These are phyloP conservation scores for Drosophila algonquin DNA, from an alignment of 2,888 invertebrate species.

Conservation along the genomic window DNA sequence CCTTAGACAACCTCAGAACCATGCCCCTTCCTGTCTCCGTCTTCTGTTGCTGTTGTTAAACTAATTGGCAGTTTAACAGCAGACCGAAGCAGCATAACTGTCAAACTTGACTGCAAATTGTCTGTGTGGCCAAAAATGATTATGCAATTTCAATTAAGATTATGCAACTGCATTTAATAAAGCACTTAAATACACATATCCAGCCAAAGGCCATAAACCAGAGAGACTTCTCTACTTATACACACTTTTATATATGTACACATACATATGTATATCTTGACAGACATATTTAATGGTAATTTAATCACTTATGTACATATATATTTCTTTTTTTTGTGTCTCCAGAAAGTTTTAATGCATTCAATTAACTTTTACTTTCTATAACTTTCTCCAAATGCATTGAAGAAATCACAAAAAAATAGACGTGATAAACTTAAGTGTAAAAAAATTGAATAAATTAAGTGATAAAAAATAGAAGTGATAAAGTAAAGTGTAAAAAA, in stretches of 20 bases:
- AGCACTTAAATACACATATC: not conserved
- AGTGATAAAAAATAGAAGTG: no score
- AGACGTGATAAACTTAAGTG: no score
- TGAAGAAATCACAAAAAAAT: no score
- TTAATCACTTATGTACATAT: not conserved
- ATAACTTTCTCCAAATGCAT: no score
- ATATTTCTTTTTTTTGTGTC: not conserved
- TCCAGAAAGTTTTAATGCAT: not conserved
- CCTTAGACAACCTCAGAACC: not conserved
- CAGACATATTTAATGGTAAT: not conserved
- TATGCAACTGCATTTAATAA: slow-evolving; percentile 47
- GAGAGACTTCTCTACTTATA: not conserved
- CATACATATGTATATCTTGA: not conserved
- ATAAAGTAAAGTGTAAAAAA: no score
- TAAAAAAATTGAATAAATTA: no score
- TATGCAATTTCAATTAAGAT: slow-evolving; percentile 72
- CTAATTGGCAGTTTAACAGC: slow-evolving; percentile 75
- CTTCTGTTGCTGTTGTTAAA: slow-evolving; percentile 38
- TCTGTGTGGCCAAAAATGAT: slow-evolving; percentile 49
- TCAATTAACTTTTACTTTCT: not conserved
- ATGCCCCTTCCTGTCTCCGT: not conserved
- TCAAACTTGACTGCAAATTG: slow-evolving; percentile 48
- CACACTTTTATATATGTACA: not conserved
- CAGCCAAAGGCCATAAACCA: not conserved
- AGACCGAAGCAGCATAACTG: slow-evolving; percentile 46